phyloP scores from a whole-genome alignment of 1,140 invertebrate species.

The Diorhabda carinulata region DNA sequence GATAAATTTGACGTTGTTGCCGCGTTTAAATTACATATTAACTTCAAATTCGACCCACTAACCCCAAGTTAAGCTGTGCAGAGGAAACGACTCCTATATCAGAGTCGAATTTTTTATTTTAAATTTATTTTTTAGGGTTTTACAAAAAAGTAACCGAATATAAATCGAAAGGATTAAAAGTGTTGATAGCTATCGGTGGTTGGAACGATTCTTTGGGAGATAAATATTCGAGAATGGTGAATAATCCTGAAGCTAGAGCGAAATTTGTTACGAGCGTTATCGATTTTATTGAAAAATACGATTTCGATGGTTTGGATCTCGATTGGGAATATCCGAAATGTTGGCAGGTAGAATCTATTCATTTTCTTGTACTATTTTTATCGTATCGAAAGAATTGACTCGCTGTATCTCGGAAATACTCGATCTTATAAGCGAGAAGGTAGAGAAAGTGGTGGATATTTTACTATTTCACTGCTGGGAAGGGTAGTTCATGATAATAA shows the following conservation, averaged over 20 bases:
- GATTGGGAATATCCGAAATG: constrained; percentile 72
- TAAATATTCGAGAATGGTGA: constrained; percentile 61
- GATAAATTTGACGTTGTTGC: no score
- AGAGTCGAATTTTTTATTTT: background rate
- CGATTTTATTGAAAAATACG: constrained; percentile 60
- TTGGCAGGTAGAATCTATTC: constrained; percentile 54
- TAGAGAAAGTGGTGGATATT: no score
- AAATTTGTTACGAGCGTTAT: constrained; percentile 59
- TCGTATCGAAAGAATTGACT: no score
- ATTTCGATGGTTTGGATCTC: constrained; percentile 66
- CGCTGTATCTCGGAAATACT: no score
- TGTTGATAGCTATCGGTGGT: constrained; percentile 67
- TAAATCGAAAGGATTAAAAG: constrained; percentile 60
- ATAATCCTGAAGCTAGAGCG: constrained; percentile 52
- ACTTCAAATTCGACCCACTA: no score
- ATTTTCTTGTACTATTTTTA: no score
- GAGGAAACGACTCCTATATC: no score
- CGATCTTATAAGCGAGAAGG: no score
- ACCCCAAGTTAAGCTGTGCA: no score
- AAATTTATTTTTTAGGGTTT: constrained; percentile 49
- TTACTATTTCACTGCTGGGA: no score
- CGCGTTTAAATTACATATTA: no score
- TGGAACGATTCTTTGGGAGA: constrained; percentile 65
- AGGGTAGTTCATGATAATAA: no score
- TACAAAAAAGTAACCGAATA: constrained; percentile 60